Evolutionary conservation across 2,888 invertebrate genomes (phyloP).

Genomic region (Amphipyra berbera): DNA sequence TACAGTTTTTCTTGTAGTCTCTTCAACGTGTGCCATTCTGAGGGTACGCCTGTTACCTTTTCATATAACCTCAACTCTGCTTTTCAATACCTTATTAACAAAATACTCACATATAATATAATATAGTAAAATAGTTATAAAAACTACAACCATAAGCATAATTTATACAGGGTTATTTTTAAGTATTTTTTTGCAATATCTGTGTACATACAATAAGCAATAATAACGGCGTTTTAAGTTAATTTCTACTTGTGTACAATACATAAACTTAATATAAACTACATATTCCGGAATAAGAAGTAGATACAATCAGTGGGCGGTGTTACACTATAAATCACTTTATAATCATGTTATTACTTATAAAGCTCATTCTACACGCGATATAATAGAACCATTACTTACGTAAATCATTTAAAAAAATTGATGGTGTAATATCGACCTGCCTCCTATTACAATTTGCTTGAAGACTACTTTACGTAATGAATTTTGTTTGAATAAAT

Average conservation of each 20-base stretch:
- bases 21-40: constrained; percentile 86
- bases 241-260: constrained; percentile 42
- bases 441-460: constrained; percentile 29
- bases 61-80: constrained; percentile 83
- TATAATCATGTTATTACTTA: constrained; percentile 41
- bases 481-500: constrained; percentile 68
- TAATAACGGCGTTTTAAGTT: constrained; percentile 48
- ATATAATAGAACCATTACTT: constrained; percentile 37
- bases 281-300: constrained; percentile 39
- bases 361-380: constrained; percentile 44
- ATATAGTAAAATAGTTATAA: constrained; percentile 82
- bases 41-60: constrained; percentile 84
- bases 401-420: constrained; percentile 49
- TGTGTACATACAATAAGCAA: constrained; percentile 61
- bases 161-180: constrained; percentile 89
- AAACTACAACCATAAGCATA: constrained; percentile 86
- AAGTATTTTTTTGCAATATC: constrained; percentile 72
- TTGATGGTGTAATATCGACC: constrained; percentile 50
- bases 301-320: constrained; percentile 44
- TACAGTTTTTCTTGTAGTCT: constrained; percentile 81
- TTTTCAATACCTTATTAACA: constrained; percentile 81
- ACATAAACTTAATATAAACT: constrained; percentile 46
- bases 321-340: constrained; percentile 47
- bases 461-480: constrained; percentile 45
- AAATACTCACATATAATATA: constrained; percentile 84